Evolutionary conservation across 2,888 invertebrate species (phyloP).

Genomic region (Chymomyza procnemis): DNA sequence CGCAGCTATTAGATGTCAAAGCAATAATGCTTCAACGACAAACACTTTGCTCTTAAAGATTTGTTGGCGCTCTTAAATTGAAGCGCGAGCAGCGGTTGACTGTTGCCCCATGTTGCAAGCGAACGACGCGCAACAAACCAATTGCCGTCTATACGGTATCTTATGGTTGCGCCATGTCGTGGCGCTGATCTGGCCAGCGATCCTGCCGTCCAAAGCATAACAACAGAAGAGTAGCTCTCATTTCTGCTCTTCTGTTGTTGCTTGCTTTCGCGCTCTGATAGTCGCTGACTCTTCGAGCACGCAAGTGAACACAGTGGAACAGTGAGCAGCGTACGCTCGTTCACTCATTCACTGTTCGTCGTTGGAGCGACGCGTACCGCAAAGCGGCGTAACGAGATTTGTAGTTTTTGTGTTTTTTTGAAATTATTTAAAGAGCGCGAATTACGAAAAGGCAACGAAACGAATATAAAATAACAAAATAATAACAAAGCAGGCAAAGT

Average conservation of each 20-base stretch:
- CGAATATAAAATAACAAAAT: constrained; percentile 8
- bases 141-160: no score
- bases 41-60: background rate
- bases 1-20: background rate
- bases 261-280: constrained; percentile 6
- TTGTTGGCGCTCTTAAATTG: background rate
- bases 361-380: constrained; percentile 29
- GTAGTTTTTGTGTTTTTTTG: constrained; percentile 18
- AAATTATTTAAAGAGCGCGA: constrained; percentile 8
- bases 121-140: no score
- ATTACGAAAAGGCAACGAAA: constrained; percentile 14
- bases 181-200: no score
- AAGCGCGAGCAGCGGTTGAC: background rate
- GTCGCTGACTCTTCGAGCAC: background rate
- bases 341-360: constrained; percentile 20
- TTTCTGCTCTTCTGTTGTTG: background rate
- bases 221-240: no score
- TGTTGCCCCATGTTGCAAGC: no score
- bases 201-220: no score
- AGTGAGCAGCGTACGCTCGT: constrained; percentile 13
- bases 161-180: no score
- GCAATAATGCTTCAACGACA: background rate
- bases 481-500: constrained; percentile 6
- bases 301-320: background rate
- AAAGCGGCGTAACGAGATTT: constrained; percentile 39